Percentiles rank a stretch among this genome's conserved stretches.
These are phyloP conservation scores for Perca fluviatilis DNA, from an alignment of 2,113 vertebrate genomes.

Conservation along the genomic window DNA sequence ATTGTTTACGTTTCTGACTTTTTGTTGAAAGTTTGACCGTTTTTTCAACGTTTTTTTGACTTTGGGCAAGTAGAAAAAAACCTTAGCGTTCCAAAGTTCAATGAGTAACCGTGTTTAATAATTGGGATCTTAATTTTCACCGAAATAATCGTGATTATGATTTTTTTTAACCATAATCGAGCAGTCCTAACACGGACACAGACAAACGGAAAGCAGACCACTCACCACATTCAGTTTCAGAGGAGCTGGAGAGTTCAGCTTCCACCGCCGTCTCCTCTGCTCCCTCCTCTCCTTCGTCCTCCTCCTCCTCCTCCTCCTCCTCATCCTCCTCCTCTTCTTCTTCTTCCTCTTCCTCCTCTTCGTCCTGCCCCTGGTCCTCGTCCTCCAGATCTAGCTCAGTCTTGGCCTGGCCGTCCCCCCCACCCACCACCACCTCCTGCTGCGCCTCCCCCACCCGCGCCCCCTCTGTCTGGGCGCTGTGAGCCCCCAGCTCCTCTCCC, in stretches of 20 bases:
- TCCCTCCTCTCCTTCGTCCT: slow-evolving; percentile 54
- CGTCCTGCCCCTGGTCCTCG: slow-evolving; percentile 39
- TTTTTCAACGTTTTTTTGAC: too few relatives aligned
- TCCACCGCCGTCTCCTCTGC: slow-evolving; percentile 73
- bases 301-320: slow-evolving; percentile 28
- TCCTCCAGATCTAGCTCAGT: slow-evolving; percentile 50
- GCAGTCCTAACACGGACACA: neutral
- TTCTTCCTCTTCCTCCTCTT: slow-evolving; percentile 46
- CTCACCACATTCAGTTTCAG: slow-evolving; percentile 83
- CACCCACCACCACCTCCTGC: slow-evolving; percentile 31
- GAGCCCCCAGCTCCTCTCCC: slow-evolving; percentile 61
- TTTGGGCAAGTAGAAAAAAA: too few relatives aligned
- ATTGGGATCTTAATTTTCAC: too few relatives aligned
- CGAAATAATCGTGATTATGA: too few relatives aligned
- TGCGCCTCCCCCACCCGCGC: slow-evolving; percentile 2
- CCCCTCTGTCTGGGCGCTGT: slow-evolving; percentile 53
- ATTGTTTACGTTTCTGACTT: too few relatives aligned
- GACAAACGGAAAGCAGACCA: slow-evolving; percentile 10
- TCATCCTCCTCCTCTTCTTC: slow-evolving; percentile 56
- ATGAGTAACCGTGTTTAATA: too few relatives aligned
- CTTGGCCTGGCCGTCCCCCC: slow-evolving; percentile 52
- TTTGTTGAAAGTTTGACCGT: too few relatives aligned
- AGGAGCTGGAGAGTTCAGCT: slow-evolving; percentile 78
- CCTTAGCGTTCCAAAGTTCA: too few relatives aligned
- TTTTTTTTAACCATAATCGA: too few relatives aligned